Evolutionary conservation across 92 coral and sea anemone species (phyloP).

Genomic region (Diadumene lineata): DNA sequence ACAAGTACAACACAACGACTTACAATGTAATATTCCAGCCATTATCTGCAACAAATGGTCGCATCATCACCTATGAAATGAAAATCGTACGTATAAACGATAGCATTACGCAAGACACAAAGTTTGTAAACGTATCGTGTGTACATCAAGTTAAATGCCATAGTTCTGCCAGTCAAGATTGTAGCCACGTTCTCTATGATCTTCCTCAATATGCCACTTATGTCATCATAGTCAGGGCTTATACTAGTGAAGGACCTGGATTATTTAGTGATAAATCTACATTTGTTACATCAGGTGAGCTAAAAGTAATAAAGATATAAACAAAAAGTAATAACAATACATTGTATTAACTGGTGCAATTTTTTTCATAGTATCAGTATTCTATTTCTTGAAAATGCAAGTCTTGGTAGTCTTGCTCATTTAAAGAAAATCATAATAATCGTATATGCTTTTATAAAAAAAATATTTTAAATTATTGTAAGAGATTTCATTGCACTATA

Average conservation of each 20-base stretch:
- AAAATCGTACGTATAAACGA: not conserved
- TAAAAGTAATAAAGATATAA: too few species aligned
- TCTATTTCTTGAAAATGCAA: too few species aligned
- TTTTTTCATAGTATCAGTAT: too few species aligned
- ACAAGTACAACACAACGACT: slow-evolving; percentile 2
- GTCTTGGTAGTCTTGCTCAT: too few species aligned
- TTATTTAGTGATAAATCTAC: not conserved
- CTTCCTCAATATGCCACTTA: slow-evolving; percentile 3
- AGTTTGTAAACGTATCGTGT: not conserved
- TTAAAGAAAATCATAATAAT: too few species aligned
- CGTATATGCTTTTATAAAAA: too few species aligned
- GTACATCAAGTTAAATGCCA: not conserved
- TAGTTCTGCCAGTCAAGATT: not conserved
- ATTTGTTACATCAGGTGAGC: slow-evolving; percentile 11
- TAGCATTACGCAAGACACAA: too few species aligned
- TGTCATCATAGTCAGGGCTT: not conserved
- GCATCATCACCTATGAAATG: slow-evolving; percentile 9
- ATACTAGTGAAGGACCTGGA: slow-evolving; percentile 14
- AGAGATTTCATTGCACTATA: too few species aligned
- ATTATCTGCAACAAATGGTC: slow-evolving; percentile 4
- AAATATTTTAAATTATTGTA: too few species aligned
- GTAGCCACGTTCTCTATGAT: not conserved
- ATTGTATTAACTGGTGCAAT: too few species aligned
- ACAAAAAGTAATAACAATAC: too few species aligned
- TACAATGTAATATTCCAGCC: slow-evolving; percentile 17